Conservation (phyloP, 2,888 invertebrate genomes). For the Cerceris rybyensis region DNA sequence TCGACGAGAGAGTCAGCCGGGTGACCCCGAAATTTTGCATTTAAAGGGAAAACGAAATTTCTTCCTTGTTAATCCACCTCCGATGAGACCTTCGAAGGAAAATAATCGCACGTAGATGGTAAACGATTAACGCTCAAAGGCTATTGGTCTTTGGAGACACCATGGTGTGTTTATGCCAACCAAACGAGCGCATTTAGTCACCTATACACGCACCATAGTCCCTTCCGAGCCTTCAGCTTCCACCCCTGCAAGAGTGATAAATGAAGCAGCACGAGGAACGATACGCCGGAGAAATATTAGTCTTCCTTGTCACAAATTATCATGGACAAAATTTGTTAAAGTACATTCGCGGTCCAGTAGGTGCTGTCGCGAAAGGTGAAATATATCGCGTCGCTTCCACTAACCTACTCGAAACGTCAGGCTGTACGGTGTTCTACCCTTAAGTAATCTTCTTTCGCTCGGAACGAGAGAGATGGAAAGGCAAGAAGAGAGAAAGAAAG, state of each 20-base stretch:
- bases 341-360: constrained; percentile 10
- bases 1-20: no score
- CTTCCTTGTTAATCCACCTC: background rate
- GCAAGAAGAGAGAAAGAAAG: constrained; percentile 16
- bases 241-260: constrained; percentile 36
- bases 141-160: constrained; percentile 35
- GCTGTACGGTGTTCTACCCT: constrained; percentile 1
- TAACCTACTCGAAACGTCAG: constrained; percentile 15
- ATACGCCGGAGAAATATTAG: constrained; percentile 51
- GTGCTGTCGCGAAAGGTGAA: background rate
- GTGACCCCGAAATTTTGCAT: background rate
- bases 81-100: background rate
- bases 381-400: constrained; percentile 19
- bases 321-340: constrained; percentile 49
- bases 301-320: constrained; percentile 60
- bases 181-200: constrained; percentile 47
- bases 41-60: background rate
- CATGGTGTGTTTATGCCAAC: constrained; percentile 38
- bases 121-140: constrained; percentile 9
- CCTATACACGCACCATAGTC: constrained; percentile 8
- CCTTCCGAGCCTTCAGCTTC: no score
- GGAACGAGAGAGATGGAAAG: constrained; percentile 17
- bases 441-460: constrained; percentile 28
- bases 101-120: background rate
- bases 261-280: constrained; percentile 30